Evolutionary conservation across 2,888 invertebrate species (phyloP).

Genomic region (Plagiodera versicolora): DNA sequence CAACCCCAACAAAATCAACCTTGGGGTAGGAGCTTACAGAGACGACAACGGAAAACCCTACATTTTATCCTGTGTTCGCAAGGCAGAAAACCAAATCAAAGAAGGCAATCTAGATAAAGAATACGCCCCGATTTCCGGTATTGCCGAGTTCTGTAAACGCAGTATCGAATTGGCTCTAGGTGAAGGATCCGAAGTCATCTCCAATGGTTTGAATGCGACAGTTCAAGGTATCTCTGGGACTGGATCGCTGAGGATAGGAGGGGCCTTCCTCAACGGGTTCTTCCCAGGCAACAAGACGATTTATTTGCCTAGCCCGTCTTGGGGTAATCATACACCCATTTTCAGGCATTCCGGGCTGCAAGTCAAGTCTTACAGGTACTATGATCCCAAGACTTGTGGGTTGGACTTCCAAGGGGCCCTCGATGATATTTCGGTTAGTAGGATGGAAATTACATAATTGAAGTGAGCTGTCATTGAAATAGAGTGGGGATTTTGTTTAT

Average conservation of each 20-base stretch:
- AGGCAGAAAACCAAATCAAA: constrained; percentile 79
- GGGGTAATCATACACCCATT: constrained; percentile 97
- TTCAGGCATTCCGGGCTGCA: constrained; percentile 86
- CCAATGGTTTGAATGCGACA: constrained; percentile 70
- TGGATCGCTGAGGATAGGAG: constrained; percentile 92
- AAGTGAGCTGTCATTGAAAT: not conserved
- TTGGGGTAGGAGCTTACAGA: constrained; percentile 95
- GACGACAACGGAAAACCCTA: constrained; percentile 97
- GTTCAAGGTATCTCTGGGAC: constrained; percentile 96
- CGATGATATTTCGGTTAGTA: constrained; percentile 82
- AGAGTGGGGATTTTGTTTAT: too few relatives aligned
- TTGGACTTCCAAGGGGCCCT: constrained; percentile 88
- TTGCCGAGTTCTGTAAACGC: constrained; percentile 80
- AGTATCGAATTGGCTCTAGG: constrained; percentile 89
- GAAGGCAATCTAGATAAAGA: constrained; percentile 83
- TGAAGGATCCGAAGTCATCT: constrained; percentile 67
- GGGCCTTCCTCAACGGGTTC: constrained; percentile 81
- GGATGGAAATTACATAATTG: not conserved
- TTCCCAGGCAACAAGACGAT: constrained; percentile 79
- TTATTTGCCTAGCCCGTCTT: constrained; percentile 90
- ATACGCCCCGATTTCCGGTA: constrained; percentile 90
- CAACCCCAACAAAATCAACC: constrained; percentile 93
- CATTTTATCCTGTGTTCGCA: constrained; percentile 84
- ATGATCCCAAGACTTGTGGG: constrained; percentile 89
- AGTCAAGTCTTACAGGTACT: constrained; percentile 91